Conservation (phyloP, 2,888 invertebrate species). For the Cylloceria caligata region DNA sequence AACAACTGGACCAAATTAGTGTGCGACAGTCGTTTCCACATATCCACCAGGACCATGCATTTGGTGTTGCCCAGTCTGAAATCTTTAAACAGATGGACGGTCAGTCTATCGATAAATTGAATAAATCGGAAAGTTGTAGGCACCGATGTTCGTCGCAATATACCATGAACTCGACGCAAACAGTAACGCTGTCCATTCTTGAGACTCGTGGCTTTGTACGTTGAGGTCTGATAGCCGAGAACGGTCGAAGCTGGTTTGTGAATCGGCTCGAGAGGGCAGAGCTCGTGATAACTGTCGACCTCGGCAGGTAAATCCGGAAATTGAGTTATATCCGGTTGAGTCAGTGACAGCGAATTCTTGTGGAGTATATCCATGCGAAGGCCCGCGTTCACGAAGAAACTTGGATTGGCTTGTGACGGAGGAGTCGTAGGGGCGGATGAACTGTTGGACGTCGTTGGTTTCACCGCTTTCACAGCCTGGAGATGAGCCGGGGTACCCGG, state of each 20-base stretch:
- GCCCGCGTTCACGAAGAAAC: constrained; percentile 94
- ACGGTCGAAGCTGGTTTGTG: constrained; percentile 89
- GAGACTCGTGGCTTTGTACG: constrained; percentile 96
- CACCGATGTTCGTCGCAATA: constrained; percentile 69
- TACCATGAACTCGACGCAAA: constrained; percentile 94
- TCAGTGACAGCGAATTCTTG: constrained; percentile 90
- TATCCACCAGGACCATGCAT: constrained; percentile 93
- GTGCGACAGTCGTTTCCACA: constrained; percentile 98
- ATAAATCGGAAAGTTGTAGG: background rate
- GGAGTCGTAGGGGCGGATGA: constrained; percentile 80
- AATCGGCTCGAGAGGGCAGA: constrained; percentile 93
- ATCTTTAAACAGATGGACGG: constrained; percentile 85
- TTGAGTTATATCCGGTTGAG: constrained; percentile 90
- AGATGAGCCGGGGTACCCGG: constrained; percentile 88
- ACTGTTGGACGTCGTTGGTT: constrained; percentile 78
- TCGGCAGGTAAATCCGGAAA: constrained; percentile 92
- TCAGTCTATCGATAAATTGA: background rate
- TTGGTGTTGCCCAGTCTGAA: constrained; percentile 93
- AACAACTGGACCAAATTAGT: constrained; percentile 97
- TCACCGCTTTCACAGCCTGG: constrained; percentile 85
- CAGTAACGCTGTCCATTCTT: constrained; percentile 94
- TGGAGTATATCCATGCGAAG: constrained; percentile 92
- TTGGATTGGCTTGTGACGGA: constrained; percentile 84
- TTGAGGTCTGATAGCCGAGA: constrained; percentile 91
- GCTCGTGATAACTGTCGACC: constrained; percentile 95